These are phyloP conservation scores for Melanogrammus aeglefinus DNA, from an alignment of 2,797 vertebrate genomes.

Conservation along the genomic window DNA sequence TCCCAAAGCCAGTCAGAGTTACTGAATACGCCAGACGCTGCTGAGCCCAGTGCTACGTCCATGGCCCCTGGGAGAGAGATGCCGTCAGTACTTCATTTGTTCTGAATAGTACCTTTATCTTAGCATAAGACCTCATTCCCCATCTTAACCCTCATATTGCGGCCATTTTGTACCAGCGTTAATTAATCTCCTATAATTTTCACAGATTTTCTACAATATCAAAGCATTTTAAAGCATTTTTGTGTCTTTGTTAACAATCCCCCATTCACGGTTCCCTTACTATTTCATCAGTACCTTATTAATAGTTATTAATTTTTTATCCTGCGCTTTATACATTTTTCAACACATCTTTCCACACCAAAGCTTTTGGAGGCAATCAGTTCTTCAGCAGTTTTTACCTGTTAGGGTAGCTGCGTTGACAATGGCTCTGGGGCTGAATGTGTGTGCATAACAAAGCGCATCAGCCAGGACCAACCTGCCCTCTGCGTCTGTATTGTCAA, in stretches of 20 bases:
- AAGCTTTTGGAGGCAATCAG: not conserved
- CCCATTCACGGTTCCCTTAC: not conserved
- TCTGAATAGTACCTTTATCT: not conserved
- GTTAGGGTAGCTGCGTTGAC: conserved; percentile 91
- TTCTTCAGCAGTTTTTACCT: conserved; percentile 67
- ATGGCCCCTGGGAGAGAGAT: conserved; percentile 83
- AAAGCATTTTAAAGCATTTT: not conserved
- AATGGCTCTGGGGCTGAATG: conserved; percentile 83
- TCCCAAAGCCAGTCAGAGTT: conserved; percentile 94
- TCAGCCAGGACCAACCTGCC: too few relatives aligned
- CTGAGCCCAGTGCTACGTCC: conserved; percentile 91
- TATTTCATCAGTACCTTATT: not conserved
- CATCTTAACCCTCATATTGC: not conserved
- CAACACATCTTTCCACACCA: not conserved
- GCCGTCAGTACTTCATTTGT: not conserved
- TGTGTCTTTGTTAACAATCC: not conserved
- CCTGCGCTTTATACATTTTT: not conserved
- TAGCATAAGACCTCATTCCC: not conserved
- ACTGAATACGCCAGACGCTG: conserved; percentile 92
- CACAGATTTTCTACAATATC: not conserved
- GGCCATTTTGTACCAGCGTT: not conserved
- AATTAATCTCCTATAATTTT: not conserved
- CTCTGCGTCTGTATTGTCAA: too few relatives aligned
- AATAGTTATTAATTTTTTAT: not conserved
- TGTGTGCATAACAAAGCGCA: conserved; percentile 89